These are phyloP conservation scores for Hydractinia symbiolongicarpus DNA, from an alignment of 30 jellyfish, hydroid and myxozoan genomes.

Conservation along the genomic window DNA sequence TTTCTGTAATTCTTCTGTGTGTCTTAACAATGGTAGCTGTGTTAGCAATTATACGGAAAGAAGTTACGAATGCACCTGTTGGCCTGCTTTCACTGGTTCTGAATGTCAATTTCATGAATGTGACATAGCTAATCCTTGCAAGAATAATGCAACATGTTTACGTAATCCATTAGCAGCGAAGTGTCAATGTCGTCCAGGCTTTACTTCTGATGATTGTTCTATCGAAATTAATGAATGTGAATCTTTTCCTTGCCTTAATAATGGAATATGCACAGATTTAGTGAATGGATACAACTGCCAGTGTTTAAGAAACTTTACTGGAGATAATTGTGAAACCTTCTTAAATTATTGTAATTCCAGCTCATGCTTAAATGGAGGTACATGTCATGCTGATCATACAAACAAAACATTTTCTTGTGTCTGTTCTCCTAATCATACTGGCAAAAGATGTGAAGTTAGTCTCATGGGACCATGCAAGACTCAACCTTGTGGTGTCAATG, in stretches of 20 bases:
- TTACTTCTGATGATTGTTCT: conserved; percentile 30
- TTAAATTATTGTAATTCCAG: conserved; percentile 54
- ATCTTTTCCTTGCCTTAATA: conserved; percentile 45
- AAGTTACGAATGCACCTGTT: background rate
- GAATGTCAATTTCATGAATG: conserved; percentile 2
- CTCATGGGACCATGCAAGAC: conserved; percentile 1
- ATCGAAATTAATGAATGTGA: conserved; percentile 28
- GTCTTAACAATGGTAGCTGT: conserved; percentile 28
- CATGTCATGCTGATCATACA: conserved; percentile 44
- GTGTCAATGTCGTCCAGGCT: conserved; percentile 36
- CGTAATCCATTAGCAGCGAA: background rate
- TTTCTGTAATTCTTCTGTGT: background rate
- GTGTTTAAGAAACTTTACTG: conserved; percentile 62
- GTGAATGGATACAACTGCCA: conserved; percentile 46
- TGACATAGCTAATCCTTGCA: background rate
- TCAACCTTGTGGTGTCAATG: conserved; percentile 17
- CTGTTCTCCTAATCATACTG: conserved; percentile 56
- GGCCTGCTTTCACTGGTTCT: background rate
- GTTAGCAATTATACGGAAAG: conserved; percentile 10
- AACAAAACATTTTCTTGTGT: conserved; percentile 39
- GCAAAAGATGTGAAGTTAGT: conserved; percentile 44
- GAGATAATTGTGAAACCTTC: conserved; percentile 56
- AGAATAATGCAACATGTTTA: conserved; percentile 31
- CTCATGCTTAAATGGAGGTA: conserved; percentile 70
- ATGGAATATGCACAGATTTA: conserved; percentile 50